Percentiles rank a stretch among this genome's conserved stretches.
Evolutionary conservation across 2,888 invertebrate species (phyloP).

Genomic region (Magallana nippona): DNA sequence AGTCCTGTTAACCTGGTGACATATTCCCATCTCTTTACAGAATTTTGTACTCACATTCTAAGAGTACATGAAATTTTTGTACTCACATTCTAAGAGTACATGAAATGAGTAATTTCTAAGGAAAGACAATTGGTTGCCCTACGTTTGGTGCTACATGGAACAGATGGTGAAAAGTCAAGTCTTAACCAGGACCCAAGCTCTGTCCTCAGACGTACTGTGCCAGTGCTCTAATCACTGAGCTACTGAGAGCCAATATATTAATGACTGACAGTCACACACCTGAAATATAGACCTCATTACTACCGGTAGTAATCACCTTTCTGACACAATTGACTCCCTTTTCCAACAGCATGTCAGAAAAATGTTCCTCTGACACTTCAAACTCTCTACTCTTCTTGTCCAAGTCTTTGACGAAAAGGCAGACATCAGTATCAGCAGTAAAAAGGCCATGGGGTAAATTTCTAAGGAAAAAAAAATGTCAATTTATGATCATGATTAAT

Average conservation of each 20-base stretch:
- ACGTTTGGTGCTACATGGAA: too few relatives aligned
- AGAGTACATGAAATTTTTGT: too few relatives aligned
- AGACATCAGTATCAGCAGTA: slow-evolving; percentile 86
- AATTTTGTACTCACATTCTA: too few relatives aligned
- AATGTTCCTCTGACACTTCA: slow-evolving; percentile 88
- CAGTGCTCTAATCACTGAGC: too few relatives aligned
- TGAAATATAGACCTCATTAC: not conserved
- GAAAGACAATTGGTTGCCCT: too few relatives aligned
- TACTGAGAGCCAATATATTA: not conserved
- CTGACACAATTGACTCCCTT: slow-evolving; percentile 83
- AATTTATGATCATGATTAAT: not conserved
- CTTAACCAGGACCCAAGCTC: too few relatives aligned
- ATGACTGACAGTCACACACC: not conserved
- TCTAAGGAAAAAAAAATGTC: slow-evolving; percentile 58
- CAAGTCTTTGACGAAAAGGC: slow-evolving; percentile 89
- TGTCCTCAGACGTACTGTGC: too few relatives aligned
- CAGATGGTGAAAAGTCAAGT: too few relatives aligned
- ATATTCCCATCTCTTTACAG: slow-evolving; percentile 9
- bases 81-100: too few relatives aligned
- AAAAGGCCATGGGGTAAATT: slow-evolving; percentile 80
- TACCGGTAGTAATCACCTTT: slow-evolving; percentile 70
- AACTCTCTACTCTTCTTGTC: slow-evolving; percentile 87
- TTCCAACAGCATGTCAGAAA: slow-evolving; percentile 85
- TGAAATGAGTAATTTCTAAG: too few relatives aligned
- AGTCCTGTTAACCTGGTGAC: too few relatives aligned